A percentile compares a stretch with the other conserved stretches of the same genome.
phyloP scores from a whole-genome alignment of 2,797 vertebrate genomes.

The Fratercula arctica region DNA sequence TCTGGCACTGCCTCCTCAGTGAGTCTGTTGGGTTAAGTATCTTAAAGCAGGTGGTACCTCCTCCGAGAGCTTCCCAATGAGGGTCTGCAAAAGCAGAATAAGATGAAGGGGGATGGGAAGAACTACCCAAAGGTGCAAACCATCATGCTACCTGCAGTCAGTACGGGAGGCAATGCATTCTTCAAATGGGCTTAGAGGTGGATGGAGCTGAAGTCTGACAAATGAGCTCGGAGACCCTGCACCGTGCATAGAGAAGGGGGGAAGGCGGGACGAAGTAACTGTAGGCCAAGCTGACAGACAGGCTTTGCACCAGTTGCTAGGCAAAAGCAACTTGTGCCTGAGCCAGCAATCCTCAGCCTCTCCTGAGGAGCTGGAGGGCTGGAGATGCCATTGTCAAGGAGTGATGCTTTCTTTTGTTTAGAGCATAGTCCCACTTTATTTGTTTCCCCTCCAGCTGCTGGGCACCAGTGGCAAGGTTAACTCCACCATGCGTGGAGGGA shows the following conservation, averaged over 20 bases:
- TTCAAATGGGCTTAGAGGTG: neutral
- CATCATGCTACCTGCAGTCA: too few relatives aligned
- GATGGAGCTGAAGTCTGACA: neutral
- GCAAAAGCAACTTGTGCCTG: conserved; percentile 2
- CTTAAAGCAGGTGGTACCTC: too few relatives aligned
- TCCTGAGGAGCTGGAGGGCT: neutral
- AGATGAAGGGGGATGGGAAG: too few relatives aligned
- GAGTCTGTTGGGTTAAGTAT: too few relatives aligned
- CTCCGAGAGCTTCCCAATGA: too few relatives aligned
- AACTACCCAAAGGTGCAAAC: too few relatives aligned
- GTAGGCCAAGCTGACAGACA: neutral
- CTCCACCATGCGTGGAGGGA: neutral
- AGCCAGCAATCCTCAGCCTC: conserved; percentile 9
- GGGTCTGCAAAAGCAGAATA: too few relatives aligned
- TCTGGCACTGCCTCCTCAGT: too few relatives aligned
- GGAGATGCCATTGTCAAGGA: neutral
- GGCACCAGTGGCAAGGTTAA: neutral
- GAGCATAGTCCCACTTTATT: neutral
- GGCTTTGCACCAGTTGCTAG: conserved; percentile 22
- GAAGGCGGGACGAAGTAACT: neutral
- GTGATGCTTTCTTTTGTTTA: neutral
- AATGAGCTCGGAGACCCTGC: neutral
- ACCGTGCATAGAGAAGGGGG: neutral
- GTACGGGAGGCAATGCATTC: rapidly evolving
- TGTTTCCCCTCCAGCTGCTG: conserved; percentile 6